These are phyloP conservation scores for Sigmodon hispidus DNA, from an alignment of 2,113 vertebrate genomes.

Conservation along the genomic window DNA sequence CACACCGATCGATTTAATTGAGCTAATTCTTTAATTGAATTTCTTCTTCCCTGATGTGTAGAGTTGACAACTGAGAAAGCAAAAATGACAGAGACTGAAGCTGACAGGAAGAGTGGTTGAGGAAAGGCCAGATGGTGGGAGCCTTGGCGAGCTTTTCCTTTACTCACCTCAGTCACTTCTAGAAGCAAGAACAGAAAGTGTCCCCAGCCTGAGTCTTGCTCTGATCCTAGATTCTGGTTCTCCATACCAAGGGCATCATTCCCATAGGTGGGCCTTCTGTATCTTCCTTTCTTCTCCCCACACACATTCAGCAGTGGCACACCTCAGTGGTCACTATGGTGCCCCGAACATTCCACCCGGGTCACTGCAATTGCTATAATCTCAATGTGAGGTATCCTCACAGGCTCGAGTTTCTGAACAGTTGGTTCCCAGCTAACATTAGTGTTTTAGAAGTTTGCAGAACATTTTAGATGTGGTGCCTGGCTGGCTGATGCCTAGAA, in stretches of 20 bases:
- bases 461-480: background rate
- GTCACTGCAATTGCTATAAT: background rate
- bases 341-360: fast-evolving
- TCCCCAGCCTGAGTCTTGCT: background rate
- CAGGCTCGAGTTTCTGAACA: background rate
- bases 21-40: background rate
- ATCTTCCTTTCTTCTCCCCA: background rate
- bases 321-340: background rate
- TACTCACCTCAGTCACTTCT: background rate
- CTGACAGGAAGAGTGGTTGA: fast-evolving
- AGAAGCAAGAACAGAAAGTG: too few species aligned
- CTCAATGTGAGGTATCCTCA: background rate
- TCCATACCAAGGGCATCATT: background rate
- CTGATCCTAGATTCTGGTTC: background rate
- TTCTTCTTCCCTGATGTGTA: background rate
- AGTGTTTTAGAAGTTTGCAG: background rate
- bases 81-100: background rate
- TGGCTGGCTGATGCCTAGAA: background rate
- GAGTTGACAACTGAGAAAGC: background rate
- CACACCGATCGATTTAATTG: background rate
- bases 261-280: background rate
- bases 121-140: fast-evolving
- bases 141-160: fast-evolving
- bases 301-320: too few species aligned
- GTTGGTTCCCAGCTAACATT: background rate